Evolutionary conservation across 2,113 vertebrate species (phyloP), one percentile per base, ranked within the genome.

Genomic region (Chroicocephalus ridibundus): DNA sequence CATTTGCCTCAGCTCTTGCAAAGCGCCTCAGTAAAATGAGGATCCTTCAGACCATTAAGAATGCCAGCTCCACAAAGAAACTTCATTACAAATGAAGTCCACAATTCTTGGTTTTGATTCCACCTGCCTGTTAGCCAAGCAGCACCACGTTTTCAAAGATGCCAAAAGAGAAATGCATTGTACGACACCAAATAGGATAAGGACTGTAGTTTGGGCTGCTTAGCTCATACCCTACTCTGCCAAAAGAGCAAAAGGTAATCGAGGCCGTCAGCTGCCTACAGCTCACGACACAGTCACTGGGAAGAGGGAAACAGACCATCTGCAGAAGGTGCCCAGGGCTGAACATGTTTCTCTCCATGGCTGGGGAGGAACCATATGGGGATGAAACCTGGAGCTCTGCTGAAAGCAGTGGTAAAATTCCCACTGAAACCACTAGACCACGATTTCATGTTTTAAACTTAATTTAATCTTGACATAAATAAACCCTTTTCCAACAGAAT

Each of bases 1-100:
- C 92, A 92, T 93, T 96, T 75, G 69, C 75, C 88, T 92, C 94
- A 95, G 94, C 80, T 88, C 86, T 92, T 94, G 92, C 88, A 95
- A 96, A 96, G 90, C 86, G 62, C 47, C 72, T 70, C 42, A 40
- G 69, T 9, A 83, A 75, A 75, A 60, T 60, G 3, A 76, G 61
- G 34, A 86, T 47, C 51, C 72, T 77, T 65, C 46, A 69, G 9
- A 65, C 34, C 27, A 40, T 40, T 44, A 46, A 62, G 25, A 44
- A 69, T 78, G 34, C 5, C 60, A 91, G 24, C n/a, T 76, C 58
- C 71, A 90, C 31, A 70, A 42, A 46, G 42, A 93, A 82, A 62
- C 14, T 51, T 57, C 20, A 36, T 15, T 34, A 68, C 21, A 81
- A 31, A 88, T 54, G 83, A 38, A 70, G 66, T 10, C 42, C 47